Evolutionary conservation across 1,140 invertebrate species (phyloP).

Genomic region (Rhagoletis zephyria): DNA sequence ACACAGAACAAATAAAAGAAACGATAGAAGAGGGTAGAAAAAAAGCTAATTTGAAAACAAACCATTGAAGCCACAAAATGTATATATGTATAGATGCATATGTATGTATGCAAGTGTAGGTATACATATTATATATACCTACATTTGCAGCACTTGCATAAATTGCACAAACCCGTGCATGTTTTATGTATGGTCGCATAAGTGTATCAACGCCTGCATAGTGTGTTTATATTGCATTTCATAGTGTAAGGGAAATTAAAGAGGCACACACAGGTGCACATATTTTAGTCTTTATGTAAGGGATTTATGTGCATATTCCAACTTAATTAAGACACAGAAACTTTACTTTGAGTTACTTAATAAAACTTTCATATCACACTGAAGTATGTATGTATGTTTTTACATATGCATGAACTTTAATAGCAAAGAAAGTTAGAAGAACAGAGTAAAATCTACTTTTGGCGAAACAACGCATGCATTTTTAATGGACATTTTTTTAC

Average conservation of each 20-base stretch:
- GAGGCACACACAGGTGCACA: neutral
- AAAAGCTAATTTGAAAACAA: too few species aligned
- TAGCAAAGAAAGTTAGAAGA: neutral
- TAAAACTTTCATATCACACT: conserved; percentile 22
- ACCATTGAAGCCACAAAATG: too few species aligned
- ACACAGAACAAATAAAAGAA: too few species aligned
- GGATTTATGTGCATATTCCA: neutral
- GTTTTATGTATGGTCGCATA: too few species aligned
- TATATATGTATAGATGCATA: too few species aligned
- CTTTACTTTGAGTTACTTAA: neutral
- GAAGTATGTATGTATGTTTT: neutral
- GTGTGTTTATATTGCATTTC: too few species aligned
- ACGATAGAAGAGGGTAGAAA: too few species aligned
- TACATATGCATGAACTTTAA: neutral
- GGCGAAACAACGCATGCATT: neutral
- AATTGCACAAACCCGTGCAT: too few species aligned
- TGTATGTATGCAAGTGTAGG: too few species aligned
- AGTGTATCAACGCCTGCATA: too few species aligned
- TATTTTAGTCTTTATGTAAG: neutral
- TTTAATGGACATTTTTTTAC: neutral
- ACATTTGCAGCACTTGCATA: too few species aligned
- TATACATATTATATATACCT: too few species aligned
- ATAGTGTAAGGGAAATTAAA: neutral
- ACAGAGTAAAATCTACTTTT: neutral
- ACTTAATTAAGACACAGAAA: conserved; percentile 47